Percentiles rank a stretch among this genome's conserved stretches.
Evolutionary conservation across 1,140 invertebrate genomes (phyloP).

Genomic region (Anadara kagoshimensis): DNA sequence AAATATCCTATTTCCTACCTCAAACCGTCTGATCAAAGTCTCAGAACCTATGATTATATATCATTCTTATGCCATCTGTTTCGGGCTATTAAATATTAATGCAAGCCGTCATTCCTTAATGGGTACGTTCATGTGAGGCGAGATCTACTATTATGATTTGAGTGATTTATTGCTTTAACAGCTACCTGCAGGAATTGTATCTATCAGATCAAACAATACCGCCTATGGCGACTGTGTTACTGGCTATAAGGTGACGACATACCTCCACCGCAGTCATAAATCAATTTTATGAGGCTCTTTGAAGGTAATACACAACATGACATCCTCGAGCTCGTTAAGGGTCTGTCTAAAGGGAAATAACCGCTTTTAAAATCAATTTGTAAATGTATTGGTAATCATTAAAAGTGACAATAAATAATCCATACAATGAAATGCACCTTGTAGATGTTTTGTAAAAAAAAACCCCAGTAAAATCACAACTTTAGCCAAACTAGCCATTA

Average conservation of each 20-base stretch:
- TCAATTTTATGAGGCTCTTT: too few species aligned
- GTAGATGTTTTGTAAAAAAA: too few species aligned
- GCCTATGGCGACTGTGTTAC: neutral
- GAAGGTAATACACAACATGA: too few species aligned
- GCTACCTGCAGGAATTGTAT: slow-evolving; percentile 18
- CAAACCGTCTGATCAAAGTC: slow-evolving; percentile 6
- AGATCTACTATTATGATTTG: slow-evolving; percentile 14
- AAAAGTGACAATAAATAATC: too few species aligned
- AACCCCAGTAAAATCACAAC: too few species aligned
- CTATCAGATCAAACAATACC: slow-evolving; percentile 12
- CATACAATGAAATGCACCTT: too few species aligned
- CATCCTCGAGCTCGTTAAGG: too few species aligned
- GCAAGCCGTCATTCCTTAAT: slow-evolving; percentile 9
- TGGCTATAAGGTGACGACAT: slow-evolving; percentile 6
- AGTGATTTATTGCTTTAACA: slow-evolving; percentile 15
- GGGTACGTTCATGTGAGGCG: slow-evolving; percentile 12
- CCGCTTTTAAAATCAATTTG: too few species aligned
- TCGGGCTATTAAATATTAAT: slow-evolving; percentile 20
- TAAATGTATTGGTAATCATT: too few species aligned
- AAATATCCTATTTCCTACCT: slow-evolving; percentile 16
- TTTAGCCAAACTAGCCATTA: too few species aligned
- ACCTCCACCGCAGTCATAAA: neutral
- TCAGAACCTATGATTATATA: slow-evolving; percentile 13
- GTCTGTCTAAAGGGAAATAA: too few species aligned
- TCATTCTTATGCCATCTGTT: slow-evolving; percentile 18